These are phyloP conservation scores for Xerus rutilus DNA, from an alignment of 2,797 vertebrate genomes.

Conservation along the genomic window DNA sequence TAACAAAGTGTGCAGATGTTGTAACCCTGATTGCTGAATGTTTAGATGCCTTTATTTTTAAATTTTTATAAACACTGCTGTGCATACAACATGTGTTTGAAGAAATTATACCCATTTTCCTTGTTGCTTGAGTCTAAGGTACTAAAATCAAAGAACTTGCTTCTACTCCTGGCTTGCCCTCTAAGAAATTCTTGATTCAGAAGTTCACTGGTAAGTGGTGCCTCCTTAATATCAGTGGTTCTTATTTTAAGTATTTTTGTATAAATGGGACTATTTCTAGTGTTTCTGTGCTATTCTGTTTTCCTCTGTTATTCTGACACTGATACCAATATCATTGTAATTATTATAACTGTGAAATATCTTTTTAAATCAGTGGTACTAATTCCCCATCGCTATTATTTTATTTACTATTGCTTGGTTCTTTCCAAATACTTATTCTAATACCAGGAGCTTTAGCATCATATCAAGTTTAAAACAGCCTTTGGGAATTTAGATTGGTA, in stretches of 20 bases:
- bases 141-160: not conserved
- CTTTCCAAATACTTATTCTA: not conserved
- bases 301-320: not conserved
- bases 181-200: not conserved
- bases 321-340: not conserved
- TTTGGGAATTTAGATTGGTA: not conserved
- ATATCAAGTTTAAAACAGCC: not conserved
- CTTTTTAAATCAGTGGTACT: not conserved
- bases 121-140: not conserved
- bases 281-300: not conserved
- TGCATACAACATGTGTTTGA: not conserved
- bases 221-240: not conserved
- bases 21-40: not conserved
- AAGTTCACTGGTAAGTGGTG: not conserved
- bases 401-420: not conserved
- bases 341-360: not conserved
- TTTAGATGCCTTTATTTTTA: not conserved
- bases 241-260: not conserved
- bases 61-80: not conserved
- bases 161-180: not conserved
- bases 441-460: not conserved
- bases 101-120: not conserved
- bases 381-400: not conserved
- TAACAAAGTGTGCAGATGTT: not conserved
- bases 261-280: not conserved